A percentile compares a stretch with the other conserved stretches of the same genome.
Conservation (phyloP, 2,113 vertebrate genomes). For the Abramis brama region DNA sequence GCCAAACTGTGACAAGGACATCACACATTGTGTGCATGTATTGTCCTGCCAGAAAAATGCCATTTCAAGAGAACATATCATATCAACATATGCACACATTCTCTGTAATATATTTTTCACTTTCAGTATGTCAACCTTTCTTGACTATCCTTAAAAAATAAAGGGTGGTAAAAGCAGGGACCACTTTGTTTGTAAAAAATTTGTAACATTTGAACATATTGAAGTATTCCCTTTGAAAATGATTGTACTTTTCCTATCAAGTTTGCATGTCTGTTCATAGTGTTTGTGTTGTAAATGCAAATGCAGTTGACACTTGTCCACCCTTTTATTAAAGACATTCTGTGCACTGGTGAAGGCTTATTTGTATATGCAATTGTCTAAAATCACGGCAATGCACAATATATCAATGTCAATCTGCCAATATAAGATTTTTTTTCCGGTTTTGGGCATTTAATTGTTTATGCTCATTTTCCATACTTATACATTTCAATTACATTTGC, state of each 20-base stretch:
- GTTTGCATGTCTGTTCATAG: constrained; percentile 37
- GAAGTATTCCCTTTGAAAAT: constrained; percentile 27
- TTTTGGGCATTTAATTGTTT: neutral
- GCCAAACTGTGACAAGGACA: constrained; percentile 36
- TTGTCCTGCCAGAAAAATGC: neutral
- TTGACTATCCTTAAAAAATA: constrained; percentile 2
- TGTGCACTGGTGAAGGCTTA: constrained; percentile 2
- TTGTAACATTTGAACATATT: constrained; percentile 48
- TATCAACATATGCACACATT: neutral
- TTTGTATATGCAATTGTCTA: neutral
- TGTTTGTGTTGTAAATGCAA: constrained; percentile 40
- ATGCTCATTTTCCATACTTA: neutral
- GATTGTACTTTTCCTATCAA: constrained; percentile 33
- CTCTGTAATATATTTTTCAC: neutral
- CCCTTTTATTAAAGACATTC: constrained; percentile 48
- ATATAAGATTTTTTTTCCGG: neutral
- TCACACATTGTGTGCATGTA: constrained; percentile 8
- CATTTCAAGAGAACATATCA: constrained; percentile 3
- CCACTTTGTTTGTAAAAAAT: constrained; percentile 47
- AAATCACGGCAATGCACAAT: neutral
- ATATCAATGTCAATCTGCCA: neutral
- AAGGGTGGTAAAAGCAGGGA: constrained; percentile 37
- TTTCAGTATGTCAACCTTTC: neutral
- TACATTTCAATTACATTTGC: neutral
- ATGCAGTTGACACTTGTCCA: constrained; percentile 17